Evolutionary conservation across 2,113 vertebrate genomes (phyloP), one percentile per base, ranked within the genome.

Genomic region (Antechinus flavipes): DNA sequence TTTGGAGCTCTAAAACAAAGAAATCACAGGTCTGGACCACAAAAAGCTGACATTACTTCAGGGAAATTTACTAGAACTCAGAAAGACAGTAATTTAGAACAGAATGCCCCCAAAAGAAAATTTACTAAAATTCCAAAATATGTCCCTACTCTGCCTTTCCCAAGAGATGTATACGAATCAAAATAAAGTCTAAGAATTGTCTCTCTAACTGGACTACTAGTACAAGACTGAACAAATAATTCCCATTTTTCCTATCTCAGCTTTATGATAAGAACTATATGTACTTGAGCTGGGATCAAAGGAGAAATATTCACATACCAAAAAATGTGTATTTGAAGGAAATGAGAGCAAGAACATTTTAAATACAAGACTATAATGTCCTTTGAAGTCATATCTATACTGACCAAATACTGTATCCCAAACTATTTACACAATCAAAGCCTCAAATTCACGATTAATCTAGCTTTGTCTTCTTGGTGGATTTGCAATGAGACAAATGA

Each of bases 181-280:
- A 58, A 90, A 42, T 27, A 6, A 11, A 68, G 2, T n/a, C 23
- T 7, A 53, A 91, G 61, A 89, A 30, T 22, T 16, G 25, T 1
- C 24, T 26, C 30, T 42, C 55, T 16, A 54, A 2, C 25, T 11
- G 0, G 9, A 50, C 0, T 11, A 89, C 25, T 46, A 25, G 0
- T 35, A 25, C 27, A 11, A 35, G n/a, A 35, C 42, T 16, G 50
- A 91, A 53, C 90, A 91, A 50, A 91, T 91, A 50, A 54, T 30
- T 91, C 68, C n/a, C 24, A n/a, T 52, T 54, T 54, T 23, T 84
- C 10, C 23, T 26, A 2, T 25, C 27, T 49, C 42, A 50, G 12
- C 23, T 22, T 47, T 68, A 46, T 0, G 53, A 42, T 2, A 1
- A 6, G 50, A 25, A 16, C 61, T 27, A 0, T 8, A 2, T 27